These are phyloP conservation scores for Sceloporus undulatus DNA, from an alignment of 2,113 vertebrate species.

Conservation along the genomic window DNA sequence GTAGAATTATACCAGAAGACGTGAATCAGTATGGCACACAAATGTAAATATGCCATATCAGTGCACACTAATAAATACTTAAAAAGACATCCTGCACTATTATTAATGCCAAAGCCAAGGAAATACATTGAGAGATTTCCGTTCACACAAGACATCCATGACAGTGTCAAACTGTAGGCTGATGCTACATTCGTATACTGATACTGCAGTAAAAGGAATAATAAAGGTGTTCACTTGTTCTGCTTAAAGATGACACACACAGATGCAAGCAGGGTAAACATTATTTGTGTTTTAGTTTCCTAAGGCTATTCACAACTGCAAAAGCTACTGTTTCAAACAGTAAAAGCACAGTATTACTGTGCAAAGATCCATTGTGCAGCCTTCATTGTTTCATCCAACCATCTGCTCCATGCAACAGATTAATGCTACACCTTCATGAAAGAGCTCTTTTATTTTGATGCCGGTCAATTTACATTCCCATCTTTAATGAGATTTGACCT, in stretches of 20 bases:
- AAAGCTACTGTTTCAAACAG: constrained; percentile 5
- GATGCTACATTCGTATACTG: constrained; percentile 43
- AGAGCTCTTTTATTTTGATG: constrained; percentile 30
- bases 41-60: constrained; percentile 52
- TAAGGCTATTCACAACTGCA: constrained; percentile 27
- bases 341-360: constrained; percentile 28
- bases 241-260: constrained; percentile 40
- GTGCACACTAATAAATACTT: constrained; percentile 50
- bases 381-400: constrained; percentile 41
- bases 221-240: constrained; percentile 38
- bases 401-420: constrained; percentile 16
- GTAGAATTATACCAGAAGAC: constrained; percentile 29
- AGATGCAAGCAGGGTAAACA: neutral
- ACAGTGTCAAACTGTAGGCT: constrained; percentile 52
- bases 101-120: constrained; percentile 44
- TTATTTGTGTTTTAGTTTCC: constrained; percentile 34
- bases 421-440: constrained; percentile 14
- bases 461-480: constrained; percentile 40
- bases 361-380: constrained; percentile 14
- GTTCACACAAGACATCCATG: constrained; percentile 44
- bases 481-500: neutral
- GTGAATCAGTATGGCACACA: constrained; percentile 39
- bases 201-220: constrained; percentile 49
- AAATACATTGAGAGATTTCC: constrained; percentile 41
- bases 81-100: constrained; percentile 49